phyloP scores from a whole-genome alignment of 1,140 invertebrate species.

The Brachionus rotundiformis region DNA sequence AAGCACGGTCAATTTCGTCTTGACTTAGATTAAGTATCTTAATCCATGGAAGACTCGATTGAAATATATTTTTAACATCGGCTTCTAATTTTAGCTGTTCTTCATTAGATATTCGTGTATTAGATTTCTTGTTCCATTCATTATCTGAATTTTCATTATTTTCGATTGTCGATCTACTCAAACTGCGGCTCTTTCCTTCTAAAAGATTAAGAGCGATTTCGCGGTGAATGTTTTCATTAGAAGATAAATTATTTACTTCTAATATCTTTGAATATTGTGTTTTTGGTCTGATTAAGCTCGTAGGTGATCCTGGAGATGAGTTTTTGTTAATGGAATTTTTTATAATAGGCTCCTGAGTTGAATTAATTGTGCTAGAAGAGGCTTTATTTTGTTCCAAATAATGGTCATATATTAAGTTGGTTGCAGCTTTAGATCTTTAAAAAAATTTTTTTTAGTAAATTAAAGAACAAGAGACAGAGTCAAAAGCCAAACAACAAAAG shows the following conservation, averaged over 20 bases:
- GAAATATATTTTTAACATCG: not conserved
- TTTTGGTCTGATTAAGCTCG: not conserved
- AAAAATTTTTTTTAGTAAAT: not conserved
- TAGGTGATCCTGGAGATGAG: not conserved
- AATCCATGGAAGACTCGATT: not conserved
- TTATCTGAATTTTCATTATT: not conserved
- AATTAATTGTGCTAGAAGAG: not conserved
- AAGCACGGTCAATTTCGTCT: not conserved
- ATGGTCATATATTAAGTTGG: not conserved
- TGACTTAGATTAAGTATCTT: constrained; percentile 23
- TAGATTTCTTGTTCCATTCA: not conserved
- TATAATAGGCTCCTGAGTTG: not conserved
- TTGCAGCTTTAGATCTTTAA: not conserved
- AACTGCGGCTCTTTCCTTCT: not conserved
- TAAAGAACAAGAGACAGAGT: not conserved
- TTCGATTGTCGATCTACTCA: not conserved
- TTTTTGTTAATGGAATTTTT: not conserved
- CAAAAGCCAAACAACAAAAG: not conserved
- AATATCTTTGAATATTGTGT: not conserved
- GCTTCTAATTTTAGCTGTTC: not conserved
- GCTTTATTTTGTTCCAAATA: not conserved
- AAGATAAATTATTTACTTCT: constrained; percentile 3
- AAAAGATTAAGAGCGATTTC: not conserved
- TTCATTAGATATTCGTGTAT: not conserved
- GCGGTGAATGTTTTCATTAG: not conserved